phyloP scores from a whole-genome alignment of 2,888 invertebrate genomes.

The Andrena bucephala region DNA sequence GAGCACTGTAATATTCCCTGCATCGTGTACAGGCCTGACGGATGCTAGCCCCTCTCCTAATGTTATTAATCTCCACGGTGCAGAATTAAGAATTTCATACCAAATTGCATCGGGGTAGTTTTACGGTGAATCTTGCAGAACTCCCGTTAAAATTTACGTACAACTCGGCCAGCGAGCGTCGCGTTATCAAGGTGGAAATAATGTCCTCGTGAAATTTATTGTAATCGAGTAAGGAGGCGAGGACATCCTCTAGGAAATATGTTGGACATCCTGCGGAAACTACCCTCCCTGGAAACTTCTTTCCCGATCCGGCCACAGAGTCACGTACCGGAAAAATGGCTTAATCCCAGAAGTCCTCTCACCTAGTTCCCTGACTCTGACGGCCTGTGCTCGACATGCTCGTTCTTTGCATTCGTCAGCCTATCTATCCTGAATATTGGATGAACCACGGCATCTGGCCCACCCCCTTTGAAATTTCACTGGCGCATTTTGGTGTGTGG shows the following conservation, averaged over 20 bases:
- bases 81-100: background rate
- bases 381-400: conserved; percentile 49
- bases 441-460: conserved; percentile 26
- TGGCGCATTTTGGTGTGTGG: conserved; percentile 22
- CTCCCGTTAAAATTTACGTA: conserved; percentile 32
- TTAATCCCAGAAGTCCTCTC: conserved; percentile 72
- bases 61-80: background rate
- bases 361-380: conserved; percentile 66
- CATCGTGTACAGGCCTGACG: background rate
- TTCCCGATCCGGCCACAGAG: conserved; percentile 54
- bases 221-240: conserved; percentile 68
- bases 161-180: conserved; percentile 1
- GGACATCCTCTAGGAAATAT: conserved; percentile 65
- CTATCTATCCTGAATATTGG: conserved; percentile 60
- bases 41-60: background rate
- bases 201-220: conserved; percentile 61
- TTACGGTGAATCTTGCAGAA: background rate
- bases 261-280: conserved; percentile 58
- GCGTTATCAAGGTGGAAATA: conserved; percentile 46
- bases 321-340: conserved; percentile 71
- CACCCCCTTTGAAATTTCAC: conserved; percentile 28
- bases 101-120: background rate
- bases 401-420: conserved; percentile 53
- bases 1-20: background rate
- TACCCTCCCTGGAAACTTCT: conserved; percentile 52